Conservation (phyloP, 2,888 invertebrate genomes). For the Caenorhabditis drosophilae region DNA sequence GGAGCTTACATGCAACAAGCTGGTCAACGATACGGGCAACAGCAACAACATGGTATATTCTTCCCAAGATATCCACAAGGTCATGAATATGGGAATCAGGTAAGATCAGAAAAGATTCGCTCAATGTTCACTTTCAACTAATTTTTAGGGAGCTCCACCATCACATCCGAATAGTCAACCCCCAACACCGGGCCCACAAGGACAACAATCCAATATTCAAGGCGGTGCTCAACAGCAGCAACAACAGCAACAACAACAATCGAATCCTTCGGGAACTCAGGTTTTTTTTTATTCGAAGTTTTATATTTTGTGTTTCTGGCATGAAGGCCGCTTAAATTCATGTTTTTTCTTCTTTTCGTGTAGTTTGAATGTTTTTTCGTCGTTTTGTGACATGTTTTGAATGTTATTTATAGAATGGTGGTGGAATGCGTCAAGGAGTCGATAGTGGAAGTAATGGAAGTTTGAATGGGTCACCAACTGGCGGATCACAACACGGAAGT, state of each 20-base stretch:
- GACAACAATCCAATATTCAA: not conserved
- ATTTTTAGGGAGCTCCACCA: conserved; percentile 11
- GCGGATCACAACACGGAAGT: conserved; percentile 22
- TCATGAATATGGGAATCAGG: conserved; percentile 6
- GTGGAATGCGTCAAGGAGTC: conserved; percentile 17
- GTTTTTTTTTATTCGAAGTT: not conserved
- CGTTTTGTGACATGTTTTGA: not conserved
- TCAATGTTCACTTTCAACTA: not conserved
- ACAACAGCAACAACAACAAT: conserved; percentile 6
- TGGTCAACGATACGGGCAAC: not conserved
- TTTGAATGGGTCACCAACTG: conserved; percentile 17
- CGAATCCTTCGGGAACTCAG: conserved; percentile 1
- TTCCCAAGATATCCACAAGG: not conserved
- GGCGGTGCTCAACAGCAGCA: not conserved
- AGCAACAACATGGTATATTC: not conserved
- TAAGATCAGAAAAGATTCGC: not conserved
- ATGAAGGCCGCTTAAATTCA: not conserved
- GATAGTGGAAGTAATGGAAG: conserved; percentile 28
- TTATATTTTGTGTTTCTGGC: not conserved
- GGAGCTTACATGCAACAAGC: not conserved
- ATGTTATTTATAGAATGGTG: conserved; percentile 22
- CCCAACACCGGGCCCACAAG: conserved; percentile 41
- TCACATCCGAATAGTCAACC: conserved; percentile 44
- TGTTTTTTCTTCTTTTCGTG: not conserved
- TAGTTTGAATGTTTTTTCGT: not conserved